phyloP scores from a whole-genome alignment of 1,140 invertebrate species.

The Brachionus asplanchnoidis region DNA sequence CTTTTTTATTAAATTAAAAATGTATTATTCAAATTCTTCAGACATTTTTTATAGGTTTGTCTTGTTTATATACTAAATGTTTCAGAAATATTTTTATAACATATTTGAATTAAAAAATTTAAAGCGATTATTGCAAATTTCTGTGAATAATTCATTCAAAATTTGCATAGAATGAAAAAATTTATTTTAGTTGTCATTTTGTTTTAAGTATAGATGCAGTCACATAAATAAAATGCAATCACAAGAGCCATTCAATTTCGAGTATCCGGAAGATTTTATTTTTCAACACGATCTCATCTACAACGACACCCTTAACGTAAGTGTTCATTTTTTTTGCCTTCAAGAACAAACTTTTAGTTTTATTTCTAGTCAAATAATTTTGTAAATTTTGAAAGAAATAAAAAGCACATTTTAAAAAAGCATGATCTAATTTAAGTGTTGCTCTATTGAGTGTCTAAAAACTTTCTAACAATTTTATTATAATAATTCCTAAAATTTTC shows the following conservation, averaged over 20 bases:
- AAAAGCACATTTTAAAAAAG: too few relatives aligned
- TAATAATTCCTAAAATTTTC: neutral
- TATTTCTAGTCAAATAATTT: too few relatives aligned
- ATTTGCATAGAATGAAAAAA: neutral
- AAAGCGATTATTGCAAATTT: neutral
- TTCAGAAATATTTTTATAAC: neutral
- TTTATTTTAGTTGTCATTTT: neutral
- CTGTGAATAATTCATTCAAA: neutral
- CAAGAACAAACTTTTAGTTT: neutral
- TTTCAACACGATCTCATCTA: conserved; percentile 17
- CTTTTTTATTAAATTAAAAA: neutral
- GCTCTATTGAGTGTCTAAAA: neutral
- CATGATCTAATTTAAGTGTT: neutral
- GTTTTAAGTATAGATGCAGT: neutral
- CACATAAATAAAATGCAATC: neutral
- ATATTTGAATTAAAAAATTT: neutral
- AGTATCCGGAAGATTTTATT: conserved; percentile 12
- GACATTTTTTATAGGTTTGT: neutral
- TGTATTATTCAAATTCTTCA: neutral
- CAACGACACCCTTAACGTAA: neutral
- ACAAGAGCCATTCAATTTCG: neutral
- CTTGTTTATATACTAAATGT: neutral
- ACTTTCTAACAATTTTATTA: too few relatives aligned
- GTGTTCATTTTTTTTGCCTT: neutral
- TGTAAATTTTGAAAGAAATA: too few relatives aligned